Evolutionary conservation across 2,113 vertebrate genomes (phyloP).

Genomic region (Rhinoderma darwinii): DNA sequence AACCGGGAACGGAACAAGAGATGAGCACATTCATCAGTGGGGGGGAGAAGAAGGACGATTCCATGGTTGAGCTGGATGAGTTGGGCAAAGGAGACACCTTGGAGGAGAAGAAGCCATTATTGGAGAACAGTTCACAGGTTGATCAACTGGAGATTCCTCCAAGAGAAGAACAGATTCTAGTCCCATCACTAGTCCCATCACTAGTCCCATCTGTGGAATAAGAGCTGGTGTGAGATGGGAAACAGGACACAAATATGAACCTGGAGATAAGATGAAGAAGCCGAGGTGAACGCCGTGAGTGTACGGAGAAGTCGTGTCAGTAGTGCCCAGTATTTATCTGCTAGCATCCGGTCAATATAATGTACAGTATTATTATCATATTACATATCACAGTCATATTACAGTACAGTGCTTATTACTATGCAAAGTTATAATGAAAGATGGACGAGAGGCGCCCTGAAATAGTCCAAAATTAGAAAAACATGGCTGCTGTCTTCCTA

Average conservation of each 20-base stretch:
- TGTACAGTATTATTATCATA: background rate
- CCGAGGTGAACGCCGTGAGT: background rate
- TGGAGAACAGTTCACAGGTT: background rate
- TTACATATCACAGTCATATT: background rate
- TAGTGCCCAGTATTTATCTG: too few relatives aligned
- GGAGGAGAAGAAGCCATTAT: constrained; percentile 28
- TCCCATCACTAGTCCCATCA: too few relatives aligned
- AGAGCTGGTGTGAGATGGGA: background rate
- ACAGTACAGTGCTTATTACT: background rate
- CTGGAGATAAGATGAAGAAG: background rate
- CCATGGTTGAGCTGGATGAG: background rate
- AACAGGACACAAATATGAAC: background rate
- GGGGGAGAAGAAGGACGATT: constrained; percentile 30
- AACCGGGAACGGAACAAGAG: constrained; percentile 1
- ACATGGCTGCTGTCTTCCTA: too few relatives aligned
- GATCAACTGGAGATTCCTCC: background rate
- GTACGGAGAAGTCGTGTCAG: too few relatives aligned
- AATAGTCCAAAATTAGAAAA: too few relatives aligned
- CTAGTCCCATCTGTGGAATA: background rate
- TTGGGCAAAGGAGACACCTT: background rate
- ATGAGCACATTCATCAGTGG: constrained; percentile 40
- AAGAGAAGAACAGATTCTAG: background rate
- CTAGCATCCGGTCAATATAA: background rate
- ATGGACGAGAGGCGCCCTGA: too few relatives aligned
- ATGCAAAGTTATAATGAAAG: too few relatives aligned